Percentiles rank a stretch among this genome's conserved stretches.
Conservation (phyloP, 2,113 vertebrate species). For the Podiceps cristatus region DNA sequence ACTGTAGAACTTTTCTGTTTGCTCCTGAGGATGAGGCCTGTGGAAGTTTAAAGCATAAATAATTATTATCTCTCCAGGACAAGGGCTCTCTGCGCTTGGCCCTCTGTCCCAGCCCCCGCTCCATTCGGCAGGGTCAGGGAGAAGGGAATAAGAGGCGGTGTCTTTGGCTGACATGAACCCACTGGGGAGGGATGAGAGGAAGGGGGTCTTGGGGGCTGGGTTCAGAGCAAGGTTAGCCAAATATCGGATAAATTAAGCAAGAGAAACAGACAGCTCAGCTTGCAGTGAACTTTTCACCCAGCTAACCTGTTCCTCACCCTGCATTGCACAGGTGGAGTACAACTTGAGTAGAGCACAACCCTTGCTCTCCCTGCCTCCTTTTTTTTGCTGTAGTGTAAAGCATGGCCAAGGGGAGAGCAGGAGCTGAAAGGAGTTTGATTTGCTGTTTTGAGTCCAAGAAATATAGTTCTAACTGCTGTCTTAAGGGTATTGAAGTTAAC, state of each 20-base stretch:
- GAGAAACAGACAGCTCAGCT: slow-evolving; percentile 86
- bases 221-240: slow-evolving; percentile 99
- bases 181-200: slow-evolving; percentile 76
- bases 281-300: slow-evolving; percentile 86
- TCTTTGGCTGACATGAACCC: slow-evolving; percentile 65
- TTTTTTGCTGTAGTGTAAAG: neutral
- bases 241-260: slow-evolving; percentile 92
- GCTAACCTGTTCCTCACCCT: slow-evolving; percentile 82
- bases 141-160: slow-evolving; percentile 38
- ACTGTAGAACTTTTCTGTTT: slow-evolving; percentile 33
- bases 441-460: neutral
- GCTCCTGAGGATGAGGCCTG: slow-evolving; percentile 33
- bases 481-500: neutral
- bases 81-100: neutral
- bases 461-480: neutral
- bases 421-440: neutral
- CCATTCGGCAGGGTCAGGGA: slow-evolving; percentile 37
- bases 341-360: slow-evolving; percentile 23
- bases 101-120: slow-evolving; percentile 25
- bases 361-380: slow-evolving; percentile 22
- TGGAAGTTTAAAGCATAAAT: slow-evolving; percentile 20
- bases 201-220: slow-evolving; percentile 85
- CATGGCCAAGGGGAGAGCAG: neutral
- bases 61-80: neutral
- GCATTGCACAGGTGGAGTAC: slow-evolving; percentile 82